Evolutionary conservation across 2,113 vertebrate genomes (phyloP), one percentile per base, ranked within the genome.

Genomic region (Perca schrenkii): DNA sequence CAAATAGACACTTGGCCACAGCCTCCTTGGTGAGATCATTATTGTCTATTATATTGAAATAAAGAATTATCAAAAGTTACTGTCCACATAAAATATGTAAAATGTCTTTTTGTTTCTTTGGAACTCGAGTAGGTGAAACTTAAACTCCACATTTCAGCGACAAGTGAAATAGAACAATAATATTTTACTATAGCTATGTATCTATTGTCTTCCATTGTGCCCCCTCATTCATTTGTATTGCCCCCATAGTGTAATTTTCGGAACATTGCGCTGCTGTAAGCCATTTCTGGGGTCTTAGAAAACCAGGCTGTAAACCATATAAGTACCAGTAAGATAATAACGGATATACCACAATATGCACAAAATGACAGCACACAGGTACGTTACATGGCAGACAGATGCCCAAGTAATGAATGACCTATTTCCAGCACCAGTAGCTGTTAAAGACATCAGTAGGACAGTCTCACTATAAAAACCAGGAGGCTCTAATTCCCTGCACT

Each of bases 401-500:
- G 25, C 25, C 34, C 19, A 1, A 40, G 67, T 72, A 74, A 78
- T 81, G 28, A 79, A 79, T 22, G 53, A 79, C 66, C 80, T 15
- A 43, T 76, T 65, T 70, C 31, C 47, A 73, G 69, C 79, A 64
- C 21, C 46, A 74, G 79, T 12, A 47, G 73, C 80, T 46, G 61
- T 60, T 68, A 46, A 36, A 86, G 43, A 61, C 61, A 81, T n/a
- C 47, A 76, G 56, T 58, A 77, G 58, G 49, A 63, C 25, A 69
- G 49, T 8, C 46, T 47, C n/a, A 22, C 43, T 31, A 61, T 16
- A 69, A 36, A 61, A 63, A 58, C 46, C 49, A 28, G 73, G 60
- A 77, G 68, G 50, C 67, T 87, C 46, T 50, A 58, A 57, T 79
- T 82, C 80, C 54, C 66, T 57, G 75, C 63, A 75, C 72, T 25